Conservation (phyloP, 2,888 invertebrate genomes). For the Phortica magna region DNA sequence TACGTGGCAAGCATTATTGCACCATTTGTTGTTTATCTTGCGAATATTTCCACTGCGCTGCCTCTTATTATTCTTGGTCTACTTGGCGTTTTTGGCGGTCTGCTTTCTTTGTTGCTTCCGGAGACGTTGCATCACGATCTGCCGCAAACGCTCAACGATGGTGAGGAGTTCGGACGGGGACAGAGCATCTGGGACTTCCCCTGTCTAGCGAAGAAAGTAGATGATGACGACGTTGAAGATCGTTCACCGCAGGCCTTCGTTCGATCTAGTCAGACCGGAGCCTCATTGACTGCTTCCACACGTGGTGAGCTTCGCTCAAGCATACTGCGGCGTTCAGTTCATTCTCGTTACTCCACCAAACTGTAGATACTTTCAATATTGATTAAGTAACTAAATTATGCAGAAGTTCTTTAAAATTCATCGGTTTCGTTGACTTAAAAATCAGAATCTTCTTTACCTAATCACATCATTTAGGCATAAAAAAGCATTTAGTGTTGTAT, state of each 20-base stretch:
- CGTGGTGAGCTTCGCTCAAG: slow-evolving; percentile 84
- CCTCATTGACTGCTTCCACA: slow-evolving; percentile 81
- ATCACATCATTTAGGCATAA: not conserved
- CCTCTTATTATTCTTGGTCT: slow-evolving; percentile 89
- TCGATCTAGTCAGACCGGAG: slow-evolving; percentile 75
- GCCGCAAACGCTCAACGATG: slow-evolving; percentile 91
- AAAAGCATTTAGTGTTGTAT: not conserved
- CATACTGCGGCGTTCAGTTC: slow-evolving; percentile 80
- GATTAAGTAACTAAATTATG: not conserved
- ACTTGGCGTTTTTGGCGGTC: slow-evolving; percentile 86
- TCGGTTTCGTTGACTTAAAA: not conserved
- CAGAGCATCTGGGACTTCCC: slow-evolving; percentile 91
- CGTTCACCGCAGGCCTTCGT: slow-evolving; percentile 72
- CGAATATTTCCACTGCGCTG: slow-evolving; percentile 84
- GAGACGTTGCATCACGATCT: slow-evolving; percentile 92
- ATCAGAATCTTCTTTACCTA: not conserved
- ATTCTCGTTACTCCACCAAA: slow-evolving; percentile 79
- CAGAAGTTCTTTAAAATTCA: not conserved
- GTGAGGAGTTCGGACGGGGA: slow-evolving; percentile 89
- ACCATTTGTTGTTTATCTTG: slow-evolving; percentile 88
- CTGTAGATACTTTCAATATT: slow-evolving; percentile 52
- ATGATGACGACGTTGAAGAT: slow-evolving; percentile 69
- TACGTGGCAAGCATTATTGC: slow-evolving; percentile 91
- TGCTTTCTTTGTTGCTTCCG: slow-evolving; percentile 88
- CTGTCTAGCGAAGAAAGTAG: slow-evolving; percentile 83